Percentiles rank a stretch among this genome's conserved stretches.
These are phyloP conservation scores for Python bivittatus DNA, from an alignment of 2,113 vertebrate genomes.

Conservation along the genomic window DNA sequence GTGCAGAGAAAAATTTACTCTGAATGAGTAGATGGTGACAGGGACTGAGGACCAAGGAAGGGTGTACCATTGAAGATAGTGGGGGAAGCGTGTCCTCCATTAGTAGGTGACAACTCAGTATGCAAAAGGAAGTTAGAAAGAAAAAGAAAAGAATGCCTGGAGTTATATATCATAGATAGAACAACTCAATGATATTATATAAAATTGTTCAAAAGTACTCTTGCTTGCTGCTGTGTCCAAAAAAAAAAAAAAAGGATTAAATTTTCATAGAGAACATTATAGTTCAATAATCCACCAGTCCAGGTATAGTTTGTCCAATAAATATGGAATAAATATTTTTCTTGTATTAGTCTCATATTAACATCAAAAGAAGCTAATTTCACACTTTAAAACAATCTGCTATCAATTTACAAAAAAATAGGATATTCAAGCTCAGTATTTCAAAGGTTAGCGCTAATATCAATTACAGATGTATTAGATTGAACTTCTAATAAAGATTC, in stretches of 20 bases:
- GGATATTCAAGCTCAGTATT: not conserved
- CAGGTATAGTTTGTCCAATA: not conserved
- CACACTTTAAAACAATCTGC: not conserved
- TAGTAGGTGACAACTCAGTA: no score
- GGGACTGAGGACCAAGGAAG: no score
- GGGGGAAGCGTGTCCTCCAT: no score
- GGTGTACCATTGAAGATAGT: no score
- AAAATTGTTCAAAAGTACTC: not conserved
- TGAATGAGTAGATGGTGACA: not conserved
- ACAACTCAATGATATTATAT: not conserved
- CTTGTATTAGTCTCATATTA: not conserved
- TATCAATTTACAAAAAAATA: no score
- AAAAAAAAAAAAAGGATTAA: not conserved
- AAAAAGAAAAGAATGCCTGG: no score
- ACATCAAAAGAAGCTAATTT: no score
- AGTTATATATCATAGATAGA: no score
- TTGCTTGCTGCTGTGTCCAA: not conserved
- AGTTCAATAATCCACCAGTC: not conserved
- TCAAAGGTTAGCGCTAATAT: not conserved
- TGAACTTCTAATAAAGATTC: not conserved
- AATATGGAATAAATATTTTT: not conserved
- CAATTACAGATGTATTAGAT: not conserved
- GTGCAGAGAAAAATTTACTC: not conserved
- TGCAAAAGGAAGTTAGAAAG: no score
- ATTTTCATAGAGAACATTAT: not conserved